These are phyloP conservation scores for Pterocles gutturalis DNA, from an alignment of 2,113 vertebrate genomes.

Conservation along the genomic window DNA sequence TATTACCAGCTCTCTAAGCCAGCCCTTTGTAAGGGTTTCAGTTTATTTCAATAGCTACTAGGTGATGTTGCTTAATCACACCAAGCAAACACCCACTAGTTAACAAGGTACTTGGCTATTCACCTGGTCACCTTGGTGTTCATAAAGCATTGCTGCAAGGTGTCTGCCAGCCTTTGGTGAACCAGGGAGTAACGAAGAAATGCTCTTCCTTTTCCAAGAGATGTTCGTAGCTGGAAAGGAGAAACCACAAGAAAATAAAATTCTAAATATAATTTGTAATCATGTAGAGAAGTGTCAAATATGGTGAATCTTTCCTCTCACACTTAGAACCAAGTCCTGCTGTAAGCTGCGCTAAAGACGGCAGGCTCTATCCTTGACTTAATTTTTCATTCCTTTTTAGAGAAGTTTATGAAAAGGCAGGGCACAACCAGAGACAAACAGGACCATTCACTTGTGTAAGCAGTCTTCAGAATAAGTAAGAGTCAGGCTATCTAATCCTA, in stretches of 20 bases:
- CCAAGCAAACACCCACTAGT: neutral
- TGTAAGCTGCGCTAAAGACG: neutral
- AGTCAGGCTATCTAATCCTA: neutral
- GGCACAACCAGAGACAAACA: neutral
- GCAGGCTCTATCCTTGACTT: neutral
- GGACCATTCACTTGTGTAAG: neutral
- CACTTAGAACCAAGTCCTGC: neutral
- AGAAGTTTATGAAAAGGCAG: neutral
- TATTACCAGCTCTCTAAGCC: conserved; percentile 22
- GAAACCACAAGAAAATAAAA: conserved; percentile 50
- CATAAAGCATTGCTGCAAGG: conserved; percentile 95
- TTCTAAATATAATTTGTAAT: neutral
- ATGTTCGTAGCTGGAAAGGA: conserved; percentile 88
- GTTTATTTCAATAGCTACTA: neutral
- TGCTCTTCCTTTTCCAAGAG: conserved; percentile 93
- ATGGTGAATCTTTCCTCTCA: neutral
- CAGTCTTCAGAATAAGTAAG: neutral
- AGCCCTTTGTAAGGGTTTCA: neutral
- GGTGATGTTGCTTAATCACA: neutral
- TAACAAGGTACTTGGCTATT: neutral
- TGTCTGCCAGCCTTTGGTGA: conserved; percentile 94
- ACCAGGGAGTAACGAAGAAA: conserved; percentile 95
- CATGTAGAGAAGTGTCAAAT: neutral
- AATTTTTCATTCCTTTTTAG: neutral
- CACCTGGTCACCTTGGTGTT: conserved; percentile 93